phyloP scores from a whole-genome alignment of 1,140 invertebrate species.

The Tetragonula clypearis region DNA sequence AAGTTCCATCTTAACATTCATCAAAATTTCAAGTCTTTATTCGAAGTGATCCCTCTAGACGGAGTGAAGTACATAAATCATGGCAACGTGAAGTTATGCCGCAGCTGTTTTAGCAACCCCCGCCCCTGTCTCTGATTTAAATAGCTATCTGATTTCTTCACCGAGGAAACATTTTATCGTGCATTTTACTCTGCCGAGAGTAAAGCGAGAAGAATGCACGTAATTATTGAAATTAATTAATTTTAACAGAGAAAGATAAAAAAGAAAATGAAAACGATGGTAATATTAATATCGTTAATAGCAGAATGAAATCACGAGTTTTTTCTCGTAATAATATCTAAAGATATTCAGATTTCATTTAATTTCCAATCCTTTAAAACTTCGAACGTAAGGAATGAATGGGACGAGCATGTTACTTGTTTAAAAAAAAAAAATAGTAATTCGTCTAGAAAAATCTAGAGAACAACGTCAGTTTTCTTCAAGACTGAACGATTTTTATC shows the following conservation, averaged over 20 bases:
- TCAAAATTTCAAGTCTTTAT: conserved; percentile 21
- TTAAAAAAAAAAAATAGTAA: no score
- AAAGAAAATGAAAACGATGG: neutral
- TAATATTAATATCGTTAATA: neutral
- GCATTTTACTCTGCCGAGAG: neutral
- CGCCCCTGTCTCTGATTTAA: neutral
- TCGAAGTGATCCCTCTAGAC: neutral
- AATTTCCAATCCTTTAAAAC: neutral
- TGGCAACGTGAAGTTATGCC: neutral
- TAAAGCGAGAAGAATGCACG: neutral
- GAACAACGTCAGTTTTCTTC: no score
- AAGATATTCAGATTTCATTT: neutral
- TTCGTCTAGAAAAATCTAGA: no score
- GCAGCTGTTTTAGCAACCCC: neutral
- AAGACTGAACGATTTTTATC: no score
- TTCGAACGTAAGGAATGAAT: no score
- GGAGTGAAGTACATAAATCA: conserved; percentile 9
- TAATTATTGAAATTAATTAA: neutral
- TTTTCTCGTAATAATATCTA: neutral
- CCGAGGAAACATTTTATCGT: neutral
- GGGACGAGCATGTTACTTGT: no score
- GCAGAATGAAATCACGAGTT: neutral
- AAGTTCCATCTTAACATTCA: neutral
- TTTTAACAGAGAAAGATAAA: neutral
- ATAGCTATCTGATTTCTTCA: conserved; percentile 2